phyloP scores from a whole-genome alignment of 2,113 vertebrate genomes.

The Narcine bancroftii region DNA sequence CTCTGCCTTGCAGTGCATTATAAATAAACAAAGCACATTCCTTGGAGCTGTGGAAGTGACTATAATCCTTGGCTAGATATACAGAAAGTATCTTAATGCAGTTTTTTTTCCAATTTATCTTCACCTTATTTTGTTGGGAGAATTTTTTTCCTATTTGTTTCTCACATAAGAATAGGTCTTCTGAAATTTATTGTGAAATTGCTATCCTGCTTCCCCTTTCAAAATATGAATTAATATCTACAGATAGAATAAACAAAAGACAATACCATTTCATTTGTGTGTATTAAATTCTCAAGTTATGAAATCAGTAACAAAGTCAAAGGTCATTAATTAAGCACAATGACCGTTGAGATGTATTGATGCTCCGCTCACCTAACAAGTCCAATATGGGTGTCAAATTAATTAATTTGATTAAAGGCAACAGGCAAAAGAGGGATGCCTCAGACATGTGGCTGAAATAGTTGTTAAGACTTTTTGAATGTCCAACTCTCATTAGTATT shows the following conservation, averaged over 20 bases:
- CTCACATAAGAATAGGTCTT: neutral
- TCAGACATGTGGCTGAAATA: neutral
- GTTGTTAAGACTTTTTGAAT: neutral
- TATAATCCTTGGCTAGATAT: conserved; percentile 70
- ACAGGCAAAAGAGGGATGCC: neutral
- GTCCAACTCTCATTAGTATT: neutral
- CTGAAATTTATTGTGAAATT: neutral
- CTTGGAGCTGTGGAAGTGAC: conserved; percentile 54
- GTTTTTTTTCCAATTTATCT: conserved; percentile 65
- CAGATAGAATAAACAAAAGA: neutral
- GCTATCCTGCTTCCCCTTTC: neutral
- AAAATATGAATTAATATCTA: neutral
- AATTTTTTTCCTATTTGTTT: conserved; percentile 58
- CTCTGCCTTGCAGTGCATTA: conserved; percentile 55
- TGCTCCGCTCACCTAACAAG: neutral
- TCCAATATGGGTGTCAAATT: neutral
- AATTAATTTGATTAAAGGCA: neutral
- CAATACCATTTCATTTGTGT: neutral
- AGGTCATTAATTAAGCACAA: neutral
- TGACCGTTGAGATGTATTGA: neutral
- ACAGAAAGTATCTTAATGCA: conserved; percentile 62
- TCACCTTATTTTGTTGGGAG: conserved; percentile 71
- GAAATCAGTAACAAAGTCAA: neutral
- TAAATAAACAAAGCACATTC: conserved; percentile 65
- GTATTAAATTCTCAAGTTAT: neutral